A percentile compares a stretch with the other conserved stretches of the same genome.
phyloP scores from a whole-genome alignment of 1,140 invertebrate species.

The Trichonephila clavipes region DNA sequence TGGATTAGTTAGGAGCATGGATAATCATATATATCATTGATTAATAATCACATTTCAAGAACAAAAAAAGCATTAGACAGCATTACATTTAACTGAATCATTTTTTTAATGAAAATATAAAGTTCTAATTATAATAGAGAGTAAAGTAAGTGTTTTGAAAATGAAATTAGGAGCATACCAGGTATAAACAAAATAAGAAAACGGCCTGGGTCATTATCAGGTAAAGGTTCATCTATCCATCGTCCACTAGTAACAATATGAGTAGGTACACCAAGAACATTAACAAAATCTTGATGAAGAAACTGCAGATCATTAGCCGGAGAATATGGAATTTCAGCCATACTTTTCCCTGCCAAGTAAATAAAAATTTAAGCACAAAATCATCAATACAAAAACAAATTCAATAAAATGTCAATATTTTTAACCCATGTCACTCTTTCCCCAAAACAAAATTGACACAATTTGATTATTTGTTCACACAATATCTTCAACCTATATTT shows the following conservation, averaged over 20 bases:
- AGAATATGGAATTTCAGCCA: conserved; percentile 73
- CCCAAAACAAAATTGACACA: too few species aligned
- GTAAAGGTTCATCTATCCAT: conserved; percentile 84
- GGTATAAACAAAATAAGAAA: conserved; percentile 81
- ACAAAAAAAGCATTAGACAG: too few species aligned
- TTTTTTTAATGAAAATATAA: too few species aligned
- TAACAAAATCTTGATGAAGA: conserved; percentile 80
- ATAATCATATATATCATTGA: too few species aligned
- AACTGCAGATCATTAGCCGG: conserved; percentile 76
- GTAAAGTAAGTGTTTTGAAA: neutral
- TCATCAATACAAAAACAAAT: neutral
- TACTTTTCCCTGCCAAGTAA: neutral
- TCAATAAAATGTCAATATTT: too few species aligned
- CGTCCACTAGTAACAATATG: conserved; percentile 86
- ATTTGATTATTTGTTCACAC: too few species aligned
- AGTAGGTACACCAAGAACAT: conserved; percentile 85
- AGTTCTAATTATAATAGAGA: too few species aligned
- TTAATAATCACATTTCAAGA: too few species aligned
- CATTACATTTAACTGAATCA: too few species aligned
- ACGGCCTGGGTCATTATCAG: conserved; percentile 80
- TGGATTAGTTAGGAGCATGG: too few species aligned
- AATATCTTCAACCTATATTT: too few species aligned
- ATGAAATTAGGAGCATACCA: conserved; percentile 80
- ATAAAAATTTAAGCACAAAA: neutral
- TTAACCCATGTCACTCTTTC: too few species aligned